Conservation (phyloP, 2,888 invertebrate species). For the Dione juno region DNA sequence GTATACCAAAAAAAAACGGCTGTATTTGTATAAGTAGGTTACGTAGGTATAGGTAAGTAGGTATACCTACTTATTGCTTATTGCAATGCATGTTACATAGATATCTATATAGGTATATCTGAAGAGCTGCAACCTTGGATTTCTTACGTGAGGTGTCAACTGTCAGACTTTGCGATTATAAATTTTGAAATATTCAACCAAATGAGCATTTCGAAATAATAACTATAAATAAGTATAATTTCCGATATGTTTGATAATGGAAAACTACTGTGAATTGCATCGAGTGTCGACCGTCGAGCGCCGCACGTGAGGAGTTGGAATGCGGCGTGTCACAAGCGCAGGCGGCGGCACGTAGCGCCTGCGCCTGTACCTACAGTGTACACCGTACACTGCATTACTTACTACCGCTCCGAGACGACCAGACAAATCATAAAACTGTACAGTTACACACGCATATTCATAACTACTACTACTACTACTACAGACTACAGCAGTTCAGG, state of each 20-base stretch:
- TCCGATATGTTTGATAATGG: constrained; percentile 23
- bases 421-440: no score
- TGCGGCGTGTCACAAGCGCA: constrained; percentile 38
- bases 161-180: neutral
- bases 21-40: no score
- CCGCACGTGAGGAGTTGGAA: constrained; percentile 36
- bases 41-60: no score
- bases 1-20: no score
- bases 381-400: no score
- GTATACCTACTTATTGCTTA: no score
- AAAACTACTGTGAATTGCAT: constrained; percentile 36
- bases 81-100: neutral
- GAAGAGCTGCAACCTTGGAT: neutral
- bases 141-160: neutral
- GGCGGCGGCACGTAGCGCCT: constrained; percentile 34
- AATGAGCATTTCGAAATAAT: neutral
- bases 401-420: no score
- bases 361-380: constrained; percentile 9
- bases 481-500: neutral
- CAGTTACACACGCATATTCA: no score
- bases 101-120: neutral
- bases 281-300: constrained; percentile 11
- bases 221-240: neutral
- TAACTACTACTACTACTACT: neutral
- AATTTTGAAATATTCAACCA: neutral